Conservation (phyloP, 2,113 vertebrate genomes). For the Chascanopsetta lugubris region DNA sequence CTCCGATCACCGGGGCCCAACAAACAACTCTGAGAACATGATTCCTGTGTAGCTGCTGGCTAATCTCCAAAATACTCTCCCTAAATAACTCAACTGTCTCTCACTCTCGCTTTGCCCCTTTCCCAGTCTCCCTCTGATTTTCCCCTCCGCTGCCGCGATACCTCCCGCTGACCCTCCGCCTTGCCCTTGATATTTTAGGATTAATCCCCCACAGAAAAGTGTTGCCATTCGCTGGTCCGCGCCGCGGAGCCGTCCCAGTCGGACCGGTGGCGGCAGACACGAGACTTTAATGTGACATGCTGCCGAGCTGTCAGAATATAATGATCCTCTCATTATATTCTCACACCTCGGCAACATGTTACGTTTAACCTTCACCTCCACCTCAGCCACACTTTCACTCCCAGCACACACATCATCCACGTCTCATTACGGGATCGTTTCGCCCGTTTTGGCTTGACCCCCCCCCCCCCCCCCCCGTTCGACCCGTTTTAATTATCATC, state of each 20-base stretch:
- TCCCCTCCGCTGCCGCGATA: slow-evolving; percentile 40
- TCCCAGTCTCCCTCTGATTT: slow-evolving; percentile 60
- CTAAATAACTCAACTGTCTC: slow-evolving; percentile 73
- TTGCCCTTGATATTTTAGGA: slow-evolving; percentile 73
- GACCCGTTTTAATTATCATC: no score
- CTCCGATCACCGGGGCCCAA: slow-evolving; percentile 13
- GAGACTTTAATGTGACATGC: no score
- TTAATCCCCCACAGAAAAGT: slow-evolving; percentile 67
- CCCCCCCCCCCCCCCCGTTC: no score
- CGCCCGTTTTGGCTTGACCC: no score
- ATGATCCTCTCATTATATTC: no score
- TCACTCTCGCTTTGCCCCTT: slow-evolving; percentile 48
- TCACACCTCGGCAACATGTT: no score
- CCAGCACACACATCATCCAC: no score
- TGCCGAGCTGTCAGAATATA: no score
- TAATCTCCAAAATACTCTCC: slow-evolving; percentile 73
- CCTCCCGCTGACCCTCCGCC: slow-evolving; percentile 63
- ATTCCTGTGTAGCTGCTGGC: slow-evolving; percentile 71
- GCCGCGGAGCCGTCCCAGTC: slow-evolving; percentile 47
- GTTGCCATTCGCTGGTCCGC: slow-evolving; percentile 67
- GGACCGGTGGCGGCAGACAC: slow-evolving; percentile 16
- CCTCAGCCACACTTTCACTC: no score
- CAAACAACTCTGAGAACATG: slow-evolving; percentile 70
- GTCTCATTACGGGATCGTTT: no score
- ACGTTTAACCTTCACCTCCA: no score